Percentiles rank a stretch among this genome's conserved stretches.
Conservation (phyloP, 2,888 invertebrate species). For the Chalcis sispes region DNA sequence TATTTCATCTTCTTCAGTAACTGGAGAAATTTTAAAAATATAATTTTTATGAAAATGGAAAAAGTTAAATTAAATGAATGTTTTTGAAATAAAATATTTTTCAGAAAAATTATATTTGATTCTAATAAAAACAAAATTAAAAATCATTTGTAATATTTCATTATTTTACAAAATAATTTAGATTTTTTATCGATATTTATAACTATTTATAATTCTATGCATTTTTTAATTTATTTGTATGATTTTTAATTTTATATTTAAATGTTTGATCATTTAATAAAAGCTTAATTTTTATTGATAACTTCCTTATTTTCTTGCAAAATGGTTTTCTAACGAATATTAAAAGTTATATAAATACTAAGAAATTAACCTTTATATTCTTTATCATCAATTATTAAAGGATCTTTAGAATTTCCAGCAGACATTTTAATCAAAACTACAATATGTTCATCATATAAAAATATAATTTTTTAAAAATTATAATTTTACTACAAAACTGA, state of each 20-base stretch:
- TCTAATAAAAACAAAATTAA: not conserved
- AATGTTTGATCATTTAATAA: too few species aligned
- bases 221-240: not conserved
- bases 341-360: not conserved
- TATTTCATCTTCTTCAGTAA: constrained; percentile 70
- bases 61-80: constrained; percentile 21
- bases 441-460: constrained; percentile 11
- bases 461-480: constrained; percentile 1
- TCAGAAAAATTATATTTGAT: constrained; percentile 17
- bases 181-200: not conserved
- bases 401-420: constrained; percentile 60
- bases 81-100: not conserved
- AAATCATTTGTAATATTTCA: not conserved
- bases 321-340: not conserved
- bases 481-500: not conserved
- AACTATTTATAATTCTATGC: not conserved
- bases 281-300: not conserved
- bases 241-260: not conserved
- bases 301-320: not conserved
- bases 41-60: too few species aligned
- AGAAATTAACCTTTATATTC: constrained; percentile 64
- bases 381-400: constrained; percentile 61
- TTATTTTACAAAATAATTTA: not conserved
- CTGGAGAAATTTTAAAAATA: constrained; percentile 58
- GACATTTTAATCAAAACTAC: constrained; percentile 58